Evolutionary conservation across 2,797 vertebrate species (phyloP).

Genomic region (Falco concolor): DNA sequence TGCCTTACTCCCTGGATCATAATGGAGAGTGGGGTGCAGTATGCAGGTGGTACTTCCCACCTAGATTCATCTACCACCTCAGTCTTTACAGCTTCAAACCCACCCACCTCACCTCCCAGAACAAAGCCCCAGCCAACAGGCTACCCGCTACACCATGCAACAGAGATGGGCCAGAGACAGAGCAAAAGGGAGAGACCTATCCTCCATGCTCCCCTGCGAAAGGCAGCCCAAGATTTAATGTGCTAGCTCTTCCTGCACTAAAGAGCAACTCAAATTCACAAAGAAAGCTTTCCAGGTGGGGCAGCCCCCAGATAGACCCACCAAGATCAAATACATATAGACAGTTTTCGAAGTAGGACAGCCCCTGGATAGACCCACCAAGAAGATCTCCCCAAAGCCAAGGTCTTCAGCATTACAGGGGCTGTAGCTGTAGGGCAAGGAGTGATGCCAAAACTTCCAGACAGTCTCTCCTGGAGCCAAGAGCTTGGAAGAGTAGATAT

Average conservation of each 20-base stretch:
- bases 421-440: conserved; percentile 15
- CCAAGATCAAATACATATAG: not conserved
- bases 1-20: not conserved
- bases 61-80: not conserved
- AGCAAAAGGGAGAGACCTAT: not conserved
- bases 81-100: not conserved
- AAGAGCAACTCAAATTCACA: not conserved
- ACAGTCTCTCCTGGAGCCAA: conserved; percentile 53
- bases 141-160: not conserved
- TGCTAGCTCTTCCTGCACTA: not conserved
- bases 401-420: conserved; percentile 11
- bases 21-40: fast-evolving
- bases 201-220: fast-evolving
- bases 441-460: conserved; percentile 52
- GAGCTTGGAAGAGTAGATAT: conserved; percentile 52
- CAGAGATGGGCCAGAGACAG: not conserved
- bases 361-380: conserved; percentile 35
- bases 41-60: not conserved
- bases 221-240: not conserved
- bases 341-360: not conserved
- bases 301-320: not conserved
- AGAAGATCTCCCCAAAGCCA: conserved; percentile 38
- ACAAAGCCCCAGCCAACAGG: not conserved
- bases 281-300: not conserved
- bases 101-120: not conserved